Percentiles rank a stretch among this genome's conserved stretches.
Conservation (phyloP, 2,888 invertebrate genomes). For the Bombylius discolor region DNA sequence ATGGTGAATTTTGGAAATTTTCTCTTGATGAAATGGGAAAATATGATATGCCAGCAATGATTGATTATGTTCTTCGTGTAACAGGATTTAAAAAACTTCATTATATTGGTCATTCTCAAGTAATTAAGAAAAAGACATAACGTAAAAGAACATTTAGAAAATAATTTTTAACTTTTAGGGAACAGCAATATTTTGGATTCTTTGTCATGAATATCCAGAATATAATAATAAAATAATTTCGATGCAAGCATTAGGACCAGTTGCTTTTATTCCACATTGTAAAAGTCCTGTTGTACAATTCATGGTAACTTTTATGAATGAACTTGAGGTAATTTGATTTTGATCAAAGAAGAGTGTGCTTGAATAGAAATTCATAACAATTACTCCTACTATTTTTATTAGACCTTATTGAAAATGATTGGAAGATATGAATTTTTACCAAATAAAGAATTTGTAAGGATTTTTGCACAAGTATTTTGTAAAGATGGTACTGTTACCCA, state of each 20-base stretch:
- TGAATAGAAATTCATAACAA: too few species aligned
- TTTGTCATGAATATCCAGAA: conserved; percentile 33
- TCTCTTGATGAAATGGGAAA: conserved; percentile 42
- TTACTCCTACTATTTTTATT: too few species aligned
- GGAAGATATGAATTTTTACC: conserved; percentile 48
- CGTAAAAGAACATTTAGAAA: neutral
- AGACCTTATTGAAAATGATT: too few species aligned
- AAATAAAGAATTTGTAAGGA: conserved; percentile 39
- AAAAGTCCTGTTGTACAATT: conserved; percentile 25
- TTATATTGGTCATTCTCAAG: conserved; percentile 45
- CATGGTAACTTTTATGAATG: neutral
- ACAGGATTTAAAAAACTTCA: conserved; percentile 38
- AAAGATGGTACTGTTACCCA: conserved; percentile 42
- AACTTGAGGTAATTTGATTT: too few species aligned
- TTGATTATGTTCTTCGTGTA: conserved; percentile 35
- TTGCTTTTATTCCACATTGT: conserved; percentile 38
- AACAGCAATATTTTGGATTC: conserved; percentile 37
- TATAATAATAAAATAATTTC: conserved; percentile 37
- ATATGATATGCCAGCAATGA: conserved; percentile 42
- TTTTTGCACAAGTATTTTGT: conserved; percentile 42
- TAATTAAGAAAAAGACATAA: neutral
- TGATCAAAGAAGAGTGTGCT: too few species aligned
- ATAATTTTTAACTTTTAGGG: conserved; percentile 32
- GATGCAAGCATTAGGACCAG: conserved; percentile 40
- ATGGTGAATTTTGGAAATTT: conserved; percentile 27